Percentiles rank a stretch among this genome's conserved stretches.
These are phyloP conservation scores for Cremastobaeus sp. DNA, from an alignment of 2,888 invertebrate genomes.

Conservation along the genomic window DNA sequence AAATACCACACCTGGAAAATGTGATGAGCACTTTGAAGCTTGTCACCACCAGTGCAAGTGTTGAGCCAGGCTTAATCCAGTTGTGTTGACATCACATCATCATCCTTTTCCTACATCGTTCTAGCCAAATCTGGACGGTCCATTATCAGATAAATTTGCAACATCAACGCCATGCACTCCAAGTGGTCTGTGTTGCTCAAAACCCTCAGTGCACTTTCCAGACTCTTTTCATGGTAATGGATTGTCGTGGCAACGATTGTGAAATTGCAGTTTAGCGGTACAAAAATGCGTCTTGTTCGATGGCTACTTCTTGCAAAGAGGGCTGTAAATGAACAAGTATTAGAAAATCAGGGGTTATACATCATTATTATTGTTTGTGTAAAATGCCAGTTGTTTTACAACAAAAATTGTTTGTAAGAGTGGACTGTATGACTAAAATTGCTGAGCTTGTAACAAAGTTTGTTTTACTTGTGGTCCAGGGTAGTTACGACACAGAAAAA, in stretches of 20 bases:
- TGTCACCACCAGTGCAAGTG: slow-evolving; percentile 88
- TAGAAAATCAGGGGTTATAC: too few relatives aligned
- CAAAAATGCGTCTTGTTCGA: slow-evolving; percentile 89
- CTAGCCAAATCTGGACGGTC: slow-evolving; percentile 95
- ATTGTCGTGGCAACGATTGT: slow-evolving; percentile 92
- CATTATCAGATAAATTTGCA: slow-evolving; percentile 92
- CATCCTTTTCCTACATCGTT: slow-evolving; percentile 96
- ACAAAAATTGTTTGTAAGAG: too few relatives aligned
- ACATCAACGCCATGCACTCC: slow-evolving; percentile 90
- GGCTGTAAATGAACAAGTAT: slow-evolving; percentile 80
- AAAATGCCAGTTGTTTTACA: too few relatives aligned
- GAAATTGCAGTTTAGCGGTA: slow-evolving; percentile 87
- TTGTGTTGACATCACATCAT: slow-evolving; percentile 97
- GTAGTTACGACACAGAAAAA: too few relatives aligned
- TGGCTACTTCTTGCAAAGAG: slow-evolving; percentile 83
- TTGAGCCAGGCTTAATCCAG: slow-evolving; percentile 97
- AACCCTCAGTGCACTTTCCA: slow-evolving; percentile 92
- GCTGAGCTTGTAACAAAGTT: too few relatives aligned
- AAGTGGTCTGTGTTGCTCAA: slow-evolving; percentile 91
- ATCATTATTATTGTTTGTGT: too few relatives aligned
- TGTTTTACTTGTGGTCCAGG: too few relatives aligned
- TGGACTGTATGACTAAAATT: too few relatives aligned
- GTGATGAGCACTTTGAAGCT: slow-evolving; percentile 98
- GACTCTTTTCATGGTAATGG: slow-evolving; percentile 92
- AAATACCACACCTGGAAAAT: slow-evolving; percentile 95